These are phyloP conservation scores for Ahaetulla prasina DNA, from an alignment of 2,113 vertebrate genomes.

Conservation along the genomic window DNA sequence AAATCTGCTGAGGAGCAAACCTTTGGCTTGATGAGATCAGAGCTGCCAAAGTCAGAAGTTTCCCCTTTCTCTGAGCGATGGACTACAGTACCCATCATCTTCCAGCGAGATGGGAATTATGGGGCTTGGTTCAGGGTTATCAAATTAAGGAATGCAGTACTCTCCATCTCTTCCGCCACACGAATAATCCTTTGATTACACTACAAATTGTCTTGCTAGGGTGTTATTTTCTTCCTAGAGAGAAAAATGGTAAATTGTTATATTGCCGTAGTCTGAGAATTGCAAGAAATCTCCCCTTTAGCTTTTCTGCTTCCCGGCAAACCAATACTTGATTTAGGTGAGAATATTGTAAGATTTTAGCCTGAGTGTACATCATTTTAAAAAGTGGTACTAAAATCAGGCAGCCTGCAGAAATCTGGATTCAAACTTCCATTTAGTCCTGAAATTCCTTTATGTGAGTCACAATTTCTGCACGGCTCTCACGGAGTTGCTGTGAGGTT, in stretches of 20 bases:
- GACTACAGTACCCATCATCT: not conserved
- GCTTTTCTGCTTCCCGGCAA: not conserved
- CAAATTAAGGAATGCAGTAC: not conserved
- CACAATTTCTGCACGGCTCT: not conserved
- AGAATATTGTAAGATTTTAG: not conserved
- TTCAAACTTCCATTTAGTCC: not conserved
- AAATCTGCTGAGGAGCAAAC: not conserved
- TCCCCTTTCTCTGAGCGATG: fast-evolving
- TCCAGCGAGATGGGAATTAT: not conserved
- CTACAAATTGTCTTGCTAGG: not conserved
- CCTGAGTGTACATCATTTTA: not conserved
- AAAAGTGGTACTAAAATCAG: not conserved
- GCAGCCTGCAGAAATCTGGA: not conserved
- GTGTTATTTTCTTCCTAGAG: not conserved
- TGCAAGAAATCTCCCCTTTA: not conserved
- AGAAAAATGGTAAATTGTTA: not conserved
- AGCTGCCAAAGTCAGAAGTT: not conserved
- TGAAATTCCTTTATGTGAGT: not conserved
- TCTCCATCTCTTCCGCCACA: not conserved
- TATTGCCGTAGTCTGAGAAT: not conserved
- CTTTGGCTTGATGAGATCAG: not conserved
- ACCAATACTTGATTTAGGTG: not conserved
- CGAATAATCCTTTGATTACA: not conserved
- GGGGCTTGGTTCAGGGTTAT: not conserved
- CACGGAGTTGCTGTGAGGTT: not conserved